Conservation (phyloP, 2,113 vertebrate species). For the Spermophilus dauricus region DNA sequence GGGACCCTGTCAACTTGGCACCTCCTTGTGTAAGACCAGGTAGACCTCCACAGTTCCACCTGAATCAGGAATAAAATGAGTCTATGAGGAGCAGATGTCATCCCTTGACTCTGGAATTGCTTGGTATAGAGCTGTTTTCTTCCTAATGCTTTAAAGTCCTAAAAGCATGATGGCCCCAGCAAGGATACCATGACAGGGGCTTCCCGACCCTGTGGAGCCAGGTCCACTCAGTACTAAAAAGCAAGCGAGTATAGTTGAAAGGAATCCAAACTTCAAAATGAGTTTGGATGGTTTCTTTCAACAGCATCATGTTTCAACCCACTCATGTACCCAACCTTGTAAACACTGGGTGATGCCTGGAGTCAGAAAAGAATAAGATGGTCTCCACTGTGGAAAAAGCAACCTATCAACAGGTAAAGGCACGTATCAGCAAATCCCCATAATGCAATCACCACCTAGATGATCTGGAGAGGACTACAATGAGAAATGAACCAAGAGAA, state of each 20-base stretch:
- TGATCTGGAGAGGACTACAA: not conserved
- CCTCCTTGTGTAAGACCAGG: not conserved
- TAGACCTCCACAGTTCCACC: not conserved
- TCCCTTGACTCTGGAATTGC: not conserved
- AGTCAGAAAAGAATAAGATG: not conserved
- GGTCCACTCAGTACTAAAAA: not conserved
- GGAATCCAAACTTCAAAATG: not conserved
- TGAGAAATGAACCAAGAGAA: not conserved
- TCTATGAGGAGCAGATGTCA: not conserved
- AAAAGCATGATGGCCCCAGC: not conserved
- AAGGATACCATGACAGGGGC: not conserved
- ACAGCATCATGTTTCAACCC: not conserved
- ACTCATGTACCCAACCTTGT: not conserved
- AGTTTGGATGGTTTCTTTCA: not conserved
- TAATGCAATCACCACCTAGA: not conserved
- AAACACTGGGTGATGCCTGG: not conserved
- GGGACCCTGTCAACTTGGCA: not conserved
- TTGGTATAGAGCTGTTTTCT: not conserved
- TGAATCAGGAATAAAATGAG: not conserved
- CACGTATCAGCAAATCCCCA: not conserved
- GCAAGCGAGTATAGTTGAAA: not conserved
- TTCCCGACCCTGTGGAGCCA: not conserved
- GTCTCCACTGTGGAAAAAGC: not conserved
- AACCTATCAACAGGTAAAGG: not conserved
- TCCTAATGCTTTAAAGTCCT: not conserved